Evolutionary conservation across 30 jellyfish, hydroid and myxozoan species (phyloP).

Genomic region (Chrysaora quinquecirrha): DNA sequence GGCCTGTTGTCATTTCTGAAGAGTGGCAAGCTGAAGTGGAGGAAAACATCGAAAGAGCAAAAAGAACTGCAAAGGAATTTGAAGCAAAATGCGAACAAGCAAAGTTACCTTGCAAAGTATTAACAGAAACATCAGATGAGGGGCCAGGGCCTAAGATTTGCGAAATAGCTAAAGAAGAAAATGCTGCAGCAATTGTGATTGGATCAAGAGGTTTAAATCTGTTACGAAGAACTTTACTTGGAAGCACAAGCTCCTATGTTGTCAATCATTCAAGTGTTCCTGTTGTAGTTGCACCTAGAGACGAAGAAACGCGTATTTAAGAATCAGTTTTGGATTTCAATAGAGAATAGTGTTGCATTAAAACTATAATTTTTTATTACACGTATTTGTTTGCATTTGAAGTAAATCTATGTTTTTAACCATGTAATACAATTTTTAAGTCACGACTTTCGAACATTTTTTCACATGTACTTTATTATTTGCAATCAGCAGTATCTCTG

Average conservation of each 20-base stretch:
- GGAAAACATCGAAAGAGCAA: slow-evolving; percentile 56
- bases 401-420: too few species aligned
- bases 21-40: slow-evolving; percentile 73
- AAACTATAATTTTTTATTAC: too few species aligned
- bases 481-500: too few species aligned
- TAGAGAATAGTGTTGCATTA: background rate
- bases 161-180: slow-evolving; percentile 66
- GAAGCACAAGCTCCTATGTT: slow-evolving; percentile 81
- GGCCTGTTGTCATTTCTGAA: slow-evolving; percentile 51
- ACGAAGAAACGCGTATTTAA: background rate
- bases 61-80: slow-evolving; percentile 44
- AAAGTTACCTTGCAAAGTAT: slow-evolving; percentile 41
- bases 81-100: slow-evolving; percentile 56
- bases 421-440: too few species aligned
- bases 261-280: slow-evolving; percentile 74
- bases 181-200: slow-evolving; percentile 69
- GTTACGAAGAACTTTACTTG: slow-evolving; percentile 82
- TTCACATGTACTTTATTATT: too few species aligned
- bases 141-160: slow-evolving; percentile 85
- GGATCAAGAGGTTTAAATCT: slow-evolving; percentile 89
- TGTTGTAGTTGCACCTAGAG: slow-evolving; percentile 76
- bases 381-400: too few species aligned
- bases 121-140: slow-evolving; percentile 55
- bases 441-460: too few species aligned
- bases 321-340: background rate